Evolutionary conservation across 2,113 vertebrate species (phyloP), one percentile per base, ranked within the genome.

Genomic region (Istiophorus platypterus): DNA sequence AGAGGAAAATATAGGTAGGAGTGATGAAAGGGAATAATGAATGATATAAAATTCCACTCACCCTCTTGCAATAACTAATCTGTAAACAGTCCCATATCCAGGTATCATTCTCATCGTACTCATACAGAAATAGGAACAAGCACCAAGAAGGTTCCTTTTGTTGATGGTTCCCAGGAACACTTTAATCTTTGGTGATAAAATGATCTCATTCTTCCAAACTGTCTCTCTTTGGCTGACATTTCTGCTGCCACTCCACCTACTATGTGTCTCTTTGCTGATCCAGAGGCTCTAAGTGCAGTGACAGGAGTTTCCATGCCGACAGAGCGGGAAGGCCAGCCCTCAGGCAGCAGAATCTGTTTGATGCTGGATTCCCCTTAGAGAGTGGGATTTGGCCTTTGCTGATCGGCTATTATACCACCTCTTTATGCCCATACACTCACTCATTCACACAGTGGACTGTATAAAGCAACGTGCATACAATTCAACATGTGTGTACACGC

Each of bases 311-410:
- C 72, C 75, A 89, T 64, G 52, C 72, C 52, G 70, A 70, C 76
- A 64, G 77, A 86, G 76, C 22, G 2, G 72, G 73, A 81, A 87
- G 88, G 80, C 87, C 84, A 78, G 73, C 84, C 89, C 84, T 82
- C 52, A 67, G 85, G 87, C 90, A 78, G 79, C 54, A 57, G 58
- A 76, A 78, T 84, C 64, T 77, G 73, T 86, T 88, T 88, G 85
- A 92, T 92, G 81, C 88, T 51, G 45, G 68, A 88, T 83, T 76
- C 71, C 62, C 88, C 62, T 76, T 8, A 59, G 77, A 88, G 73
- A 73, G 72, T 12, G 58, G 20, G 74, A 67, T 79, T 85, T 79
- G 24, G 66, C 61, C 49, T 87, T 80, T 82, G 58, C 81, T 89
- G 77, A 80, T 89, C 73, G 62, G 70, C 80, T 59, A 12, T 79